Percentiles rank a stretch among this genome's conserved stretches.
Conservation (phyloP, 2,113 vertebrate species). For the Zeus faber region DNA sequence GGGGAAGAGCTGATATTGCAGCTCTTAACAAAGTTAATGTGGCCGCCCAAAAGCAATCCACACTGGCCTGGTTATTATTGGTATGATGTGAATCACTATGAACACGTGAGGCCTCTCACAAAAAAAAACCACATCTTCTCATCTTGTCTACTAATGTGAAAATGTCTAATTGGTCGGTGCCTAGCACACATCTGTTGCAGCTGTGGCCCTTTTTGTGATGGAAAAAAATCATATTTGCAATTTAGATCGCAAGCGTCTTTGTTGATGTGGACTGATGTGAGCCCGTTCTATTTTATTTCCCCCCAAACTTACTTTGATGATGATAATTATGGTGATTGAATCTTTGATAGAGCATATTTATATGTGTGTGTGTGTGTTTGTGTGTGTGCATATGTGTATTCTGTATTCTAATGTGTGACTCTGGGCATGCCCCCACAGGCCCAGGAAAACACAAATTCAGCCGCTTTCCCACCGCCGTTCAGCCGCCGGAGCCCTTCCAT, state of each 20-base stretch:
- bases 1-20: constrained; percentile 59
- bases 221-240: not conserved
- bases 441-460: constrained; percentile 3
- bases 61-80: constrained; percentile 39
- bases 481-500: constrained; percentile 37
- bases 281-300: not conserved
- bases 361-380: not conserved
- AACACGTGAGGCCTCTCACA: constrained; percentile 9
- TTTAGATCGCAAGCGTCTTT: not conserved
- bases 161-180: not conserved
- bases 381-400: not conserved
- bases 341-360: not conserved
- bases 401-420: constrained; percentile 8
- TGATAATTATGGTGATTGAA: not conserved
- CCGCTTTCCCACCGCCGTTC: constrained; percentile 30
- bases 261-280: not conserved
- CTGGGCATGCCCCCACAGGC: constrained; percentile 1
- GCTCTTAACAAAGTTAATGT: constrained; percentile 66
- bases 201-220: constrained; percentile 4
- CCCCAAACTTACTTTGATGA: no score
- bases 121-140: not conserved
- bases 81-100: constrained; percentile 26
- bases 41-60: constrained; percentile 30
- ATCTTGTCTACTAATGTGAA: not conserved
- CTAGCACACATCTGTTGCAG: not conserved